phyloP scores from a whole-genome alignment of 2,797 vertebrate genomes.

The Alectoris magna region DNA sequence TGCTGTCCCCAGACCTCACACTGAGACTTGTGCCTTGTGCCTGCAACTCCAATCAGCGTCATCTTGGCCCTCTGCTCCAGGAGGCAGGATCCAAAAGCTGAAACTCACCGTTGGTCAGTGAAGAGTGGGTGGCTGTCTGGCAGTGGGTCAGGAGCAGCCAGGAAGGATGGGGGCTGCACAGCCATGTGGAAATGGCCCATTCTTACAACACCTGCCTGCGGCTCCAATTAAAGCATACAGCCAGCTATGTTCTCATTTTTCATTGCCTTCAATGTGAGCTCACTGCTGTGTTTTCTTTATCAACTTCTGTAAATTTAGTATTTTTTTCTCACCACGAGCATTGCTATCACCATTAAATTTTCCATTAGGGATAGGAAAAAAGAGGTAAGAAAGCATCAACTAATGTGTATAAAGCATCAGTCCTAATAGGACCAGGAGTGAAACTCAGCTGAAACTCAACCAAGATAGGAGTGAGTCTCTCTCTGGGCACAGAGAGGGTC shows the following conservation, averaged over 20 bases:
- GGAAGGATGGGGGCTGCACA: neutral
- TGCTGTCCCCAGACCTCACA: neutral
- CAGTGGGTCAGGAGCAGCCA: neutral
- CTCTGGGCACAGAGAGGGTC: neutral
- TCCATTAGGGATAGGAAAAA: neutral
- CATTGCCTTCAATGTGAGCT: neutral
- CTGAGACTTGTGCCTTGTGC: fast-evolving
- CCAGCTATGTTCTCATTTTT: neutral
- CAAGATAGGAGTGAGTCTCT: neutral
- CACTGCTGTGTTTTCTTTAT: neutral
- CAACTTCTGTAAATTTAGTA: neutral
- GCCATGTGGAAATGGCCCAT: neutral
- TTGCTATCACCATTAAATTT: neutral
- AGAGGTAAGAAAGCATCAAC: neutral
- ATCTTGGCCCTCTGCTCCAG: neutral
- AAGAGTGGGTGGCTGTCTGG: neutral
- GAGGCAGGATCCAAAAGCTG: neutral
- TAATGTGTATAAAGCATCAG: neutral
- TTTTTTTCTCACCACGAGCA: neutral
- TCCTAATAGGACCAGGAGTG: neutral
- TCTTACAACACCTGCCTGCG: neutral
- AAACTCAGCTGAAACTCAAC: slow-evolving; percentile 17
- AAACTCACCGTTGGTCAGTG: fast-evolving
- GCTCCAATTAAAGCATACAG: neutral
- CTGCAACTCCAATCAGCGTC: neutral